Evolutionary conservation across 2,113 vertebrate genomes (phyloP), one percentile per base, ranked within the genome.

Genomic region (Puntigrus tetrazona): DNA sequence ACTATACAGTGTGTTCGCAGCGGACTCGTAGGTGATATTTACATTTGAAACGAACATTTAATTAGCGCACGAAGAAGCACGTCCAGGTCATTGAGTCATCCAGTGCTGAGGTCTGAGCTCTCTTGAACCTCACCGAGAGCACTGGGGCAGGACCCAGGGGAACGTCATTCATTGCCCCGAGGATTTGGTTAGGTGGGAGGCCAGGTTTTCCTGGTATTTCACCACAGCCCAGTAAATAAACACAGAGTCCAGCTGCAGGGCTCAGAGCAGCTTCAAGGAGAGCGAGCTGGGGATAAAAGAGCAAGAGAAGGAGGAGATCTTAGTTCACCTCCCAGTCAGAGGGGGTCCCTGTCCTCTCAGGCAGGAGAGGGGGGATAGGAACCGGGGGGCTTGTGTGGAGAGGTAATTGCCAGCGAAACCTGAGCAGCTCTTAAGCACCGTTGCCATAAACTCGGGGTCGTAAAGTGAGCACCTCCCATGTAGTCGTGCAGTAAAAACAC

Each of bases 391-490:
- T 41, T 84, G 67, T 86, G 82, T 84, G 88, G 88, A 88, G 86
- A 91, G 91, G 91, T 88, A 93, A 88, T 91, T 89, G 87, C 52
- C 80, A 59, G 55, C 88, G 94, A 94, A 96, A 95, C 89, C 85
- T 87, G 91, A 95, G 90, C 91, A 85, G 84, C 76, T 47, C 90
- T 94, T 93, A 92, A 93, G 89, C 91, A 89, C 85, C 92, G 63
- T 76, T 74, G 82, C 90, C 91, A 92, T 94, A 94, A 94, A 94
- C 88, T 86, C 82, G 3, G 14, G 87, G 88, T 90, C 89, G 87
- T 94, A 94, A 93, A 93, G 91, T 84, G 78, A 89, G 92, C 90
- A 87, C 90, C 89, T 92, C 93, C 92, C 91, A 92, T 94, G 92
- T 93, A 91, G 91, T 88, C 88, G 84, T 87, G 87, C 89, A 91